Evolutionary conservation across 1,140 invertebrate species (phyloP), one percentile per base, ranked within the genome.

Genomic region (Trachymyrmex septentrionalis): DNA sequence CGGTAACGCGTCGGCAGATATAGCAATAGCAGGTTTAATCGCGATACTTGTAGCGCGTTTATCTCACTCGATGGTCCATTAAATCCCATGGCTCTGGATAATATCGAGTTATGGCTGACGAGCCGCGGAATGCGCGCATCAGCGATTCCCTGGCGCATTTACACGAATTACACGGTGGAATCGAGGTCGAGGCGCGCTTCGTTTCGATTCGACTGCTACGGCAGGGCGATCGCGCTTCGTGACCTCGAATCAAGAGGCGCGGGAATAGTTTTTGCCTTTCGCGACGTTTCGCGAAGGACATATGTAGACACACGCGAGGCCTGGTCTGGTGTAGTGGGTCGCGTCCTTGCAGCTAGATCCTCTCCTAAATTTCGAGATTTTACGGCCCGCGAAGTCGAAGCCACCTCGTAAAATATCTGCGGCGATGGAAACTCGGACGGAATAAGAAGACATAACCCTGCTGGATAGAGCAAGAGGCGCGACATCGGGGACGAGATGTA

Each of bases 321-420:
- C 44, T 38, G 34, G 53, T 34, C 48, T 50, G 19, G 78, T 34
- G 21, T 27, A 55, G 30, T 69, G 24, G 67, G 53, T 73, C 67
- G 67, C 67, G 78, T 73, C 55, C 80, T 72, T 84, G 38, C 14
- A 19, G 21, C 48, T 30, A 90, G 71, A 90, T 86, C 71, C 80
- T 66, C 84, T 85, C 86, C 75, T 92, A 92, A 92, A 93, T 92
- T 93, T 89, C 61, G 85, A 84, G 81, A 91, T 91, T 93, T 92
- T 92, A 93, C 87, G 87, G 86, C n/a, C 75, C 69, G 73, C 85
- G 73, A 48, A 73, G 82, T 85, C 86, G 87, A 90, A 88, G 75
- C 73, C 57, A 30, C 61, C 73, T 92, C 90, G 91, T 93, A 93
- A 93, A 93, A 91, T 91, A 92, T 91, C 90, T 63, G 67, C 66